Percentiles rank a stretch among this genome's conserved stretches.
Evolutionary conservation across 2,888 invertebrate species (phyloP).

Genomic region (Leucoma salicis): DNA sequence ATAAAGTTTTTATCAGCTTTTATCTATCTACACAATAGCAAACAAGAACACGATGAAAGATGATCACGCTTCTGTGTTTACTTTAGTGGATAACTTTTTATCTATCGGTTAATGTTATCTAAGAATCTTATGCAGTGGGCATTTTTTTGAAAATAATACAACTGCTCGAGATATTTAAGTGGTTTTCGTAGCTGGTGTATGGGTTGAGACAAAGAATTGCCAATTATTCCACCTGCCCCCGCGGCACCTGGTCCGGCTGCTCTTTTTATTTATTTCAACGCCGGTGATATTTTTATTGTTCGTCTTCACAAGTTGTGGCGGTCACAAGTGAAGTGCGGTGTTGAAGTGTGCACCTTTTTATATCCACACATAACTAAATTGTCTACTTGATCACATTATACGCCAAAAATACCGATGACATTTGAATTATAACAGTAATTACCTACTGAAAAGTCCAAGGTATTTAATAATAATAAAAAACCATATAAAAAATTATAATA

Average conservation of each 20-base stretch:
- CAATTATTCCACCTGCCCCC: slow-evolving; percentile 81
- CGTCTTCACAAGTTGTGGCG: slow-evolving; percentile 58
- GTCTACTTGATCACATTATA: slow-evolving; percentile 21
- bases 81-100: slow-evolving; percentile 19
- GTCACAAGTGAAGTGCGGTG: slow-evolving; percentile 53
- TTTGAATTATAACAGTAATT: too few species aligned
- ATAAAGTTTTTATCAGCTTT: background rate
- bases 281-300: slow-evolving; percentile 79
- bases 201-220: slow-evolving; percentile 79
- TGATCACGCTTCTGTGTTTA: slow-evolving; percentile 22
- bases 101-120: slow-evolving; percentile 33
- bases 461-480: too few species aligned
- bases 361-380: slow-evolving; percentile 39
- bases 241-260: slow-evolving; percentile 75
- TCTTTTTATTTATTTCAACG: slow-evolving; percentile 79
- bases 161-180: slow-evolving; percentile 56
- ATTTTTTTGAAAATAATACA: slow-evolving; percentile 54
- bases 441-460: too few species aligned
- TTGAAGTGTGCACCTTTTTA: slow-evolving; percentile 48
- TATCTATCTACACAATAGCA: slow-evolving; percentile 7
- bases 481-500: too few species aligned
- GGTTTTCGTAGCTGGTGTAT: slow-evolving; percentile 61
- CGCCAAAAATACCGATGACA: too few species aligned
- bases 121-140: slow-evolving; percentile 22
- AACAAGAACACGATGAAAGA: slow-evolving; percentile 14